Base-by-base conservation (phyloP, 2,113 vertebrate genomes). In the Albula goreensis region DNA sequence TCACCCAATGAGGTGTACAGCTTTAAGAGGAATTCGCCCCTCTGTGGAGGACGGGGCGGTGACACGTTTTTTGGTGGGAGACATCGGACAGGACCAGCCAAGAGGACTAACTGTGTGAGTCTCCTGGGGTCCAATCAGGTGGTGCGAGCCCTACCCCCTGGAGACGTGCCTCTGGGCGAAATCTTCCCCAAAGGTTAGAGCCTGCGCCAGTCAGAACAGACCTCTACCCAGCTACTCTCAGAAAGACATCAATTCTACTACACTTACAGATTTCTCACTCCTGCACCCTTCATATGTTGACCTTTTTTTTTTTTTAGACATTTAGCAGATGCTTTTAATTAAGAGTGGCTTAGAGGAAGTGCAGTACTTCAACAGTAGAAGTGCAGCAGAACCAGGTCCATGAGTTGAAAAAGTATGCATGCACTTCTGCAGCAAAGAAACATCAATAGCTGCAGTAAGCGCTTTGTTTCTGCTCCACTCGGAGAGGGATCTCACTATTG, bases 1-100 rank as follows among this genome's bases (percentile, higher is more conserved):
- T 99, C 98, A 78, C 96, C 97, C 66, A 98, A 93, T 90, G 97
- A 99, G 93, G 97, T 99, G 25, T 98, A 98, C 90, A 97, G 95
- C 93, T 99, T 97, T 92, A 96, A 92, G 87, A 97, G 98, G 90
- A 91, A 89, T 0, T 92, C 93, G 0, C 89, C 96, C 63, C 90
- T 98, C 63, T 92, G 93, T 8, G 89, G 22, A 3, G 90, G 92
- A 84, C 92, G 57, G 78, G 86, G 89, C 52, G 83, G 91, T 19
- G 96, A 96, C 85, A 56, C 81, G 2, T 93, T 96, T 85, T 96
- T 97, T 81, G 95, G 96, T 78, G 95, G 96, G 17, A 87, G 90
- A 8, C 93, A 83, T 50, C 95, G 91, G 89, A 90, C 86, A 41
- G 89, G 89, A 84, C 8, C 89, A 2, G 89, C 95, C 83, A 98